Evolutionary conservation across 2,113 vertebrate genomes (phyloP).

Genomic region (Nothoprocta perdicaria): DNA sequence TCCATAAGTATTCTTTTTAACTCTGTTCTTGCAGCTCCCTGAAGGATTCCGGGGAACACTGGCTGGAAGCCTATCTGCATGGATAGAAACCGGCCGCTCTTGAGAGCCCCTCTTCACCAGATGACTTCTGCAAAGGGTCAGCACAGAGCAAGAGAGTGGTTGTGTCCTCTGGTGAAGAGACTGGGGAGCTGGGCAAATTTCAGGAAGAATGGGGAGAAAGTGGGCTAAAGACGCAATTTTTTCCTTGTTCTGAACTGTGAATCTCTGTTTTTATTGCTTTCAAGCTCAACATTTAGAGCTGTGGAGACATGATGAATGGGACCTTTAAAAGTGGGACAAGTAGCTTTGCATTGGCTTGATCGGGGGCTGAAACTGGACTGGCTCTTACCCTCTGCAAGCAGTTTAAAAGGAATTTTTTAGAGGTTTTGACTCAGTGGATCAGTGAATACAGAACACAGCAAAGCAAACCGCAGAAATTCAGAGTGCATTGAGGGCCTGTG

Average conservation of each 20-base stretch:
- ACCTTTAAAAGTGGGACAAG: not conserved
- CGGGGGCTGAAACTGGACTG: not conserved
- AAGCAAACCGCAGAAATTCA: not conserved
- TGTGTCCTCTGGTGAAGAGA: not conserved
- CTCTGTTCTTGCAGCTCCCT: conserved; percentile 45
- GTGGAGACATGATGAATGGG: not conserved
- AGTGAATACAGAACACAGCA: not conserved
- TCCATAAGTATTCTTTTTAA: not conserved
- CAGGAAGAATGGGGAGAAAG: conserved; percentile 8
- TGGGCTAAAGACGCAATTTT: not conserved
- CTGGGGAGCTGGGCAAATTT: conserved; percentile 21
- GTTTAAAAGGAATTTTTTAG: not conserved
- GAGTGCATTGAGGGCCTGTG: not conserved
- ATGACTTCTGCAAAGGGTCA: not conserved
- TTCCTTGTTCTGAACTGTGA: not conserved
- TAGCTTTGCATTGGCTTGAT: not conserved
- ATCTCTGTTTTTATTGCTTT: conserved; percentile 3
- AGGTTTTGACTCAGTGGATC: not conserved
- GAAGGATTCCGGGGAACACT: conserved; percentile 66
- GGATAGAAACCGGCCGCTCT: not conserved
- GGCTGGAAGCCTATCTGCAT: conserved; percentile 60
- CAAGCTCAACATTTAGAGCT: not conserved
- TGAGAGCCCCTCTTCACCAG: not conserved
- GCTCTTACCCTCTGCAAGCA: not conserved
- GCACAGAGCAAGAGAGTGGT: not conserved